These are phyloP conservation scores for Episyrphus balteatus DNA, from an alignment of 1,140 invertebrate genomes.

Conservation along the genomic window DNA sequence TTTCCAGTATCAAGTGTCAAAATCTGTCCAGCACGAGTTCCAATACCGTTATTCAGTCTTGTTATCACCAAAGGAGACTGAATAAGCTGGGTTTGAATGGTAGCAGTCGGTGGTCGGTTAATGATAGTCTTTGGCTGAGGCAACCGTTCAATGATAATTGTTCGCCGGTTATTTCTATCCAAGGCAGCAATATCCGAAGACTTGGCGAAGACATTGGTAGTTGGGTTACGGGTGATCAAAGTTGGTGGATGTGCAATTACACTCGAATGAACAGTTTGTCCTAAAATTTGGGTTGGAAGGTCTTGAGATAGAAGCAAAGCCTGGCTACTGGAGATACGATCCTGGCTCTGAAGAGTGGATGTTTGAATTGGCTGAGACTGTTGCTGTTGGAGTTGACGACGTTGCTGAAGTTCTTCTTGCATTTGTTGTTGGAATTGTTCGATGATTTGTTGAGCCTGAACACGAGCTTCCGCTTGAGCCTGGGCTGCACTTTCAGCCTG, in stretches of 20 bases:
- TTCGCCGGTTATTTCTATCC: slow-evolving; percentile 10
- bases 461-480: slow-evolving; percentile 23
- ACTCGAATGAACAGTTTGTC: slow-evolving; percentile 24
- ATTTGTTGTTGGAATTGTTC: slow-evolving; percentile 33
- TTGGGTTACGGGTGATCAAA: slow-evolving; percentile 17
- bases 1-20: no score
- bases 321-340: slow-evolving; percentile 16
- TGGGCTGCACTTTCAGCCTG: slow-evolving; percentile 22
- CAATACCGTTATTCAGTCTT: no score
- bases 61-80: slow-evolving; percentile 20
- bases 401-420: slow-evolving; percentile 19
- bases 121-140: slow-evolving; percentile 18
- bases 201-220: slow-evolving; percentile 12
- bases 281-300: slow-evolving; percentile 13
- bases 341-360: slow-evolving; percentile 9
- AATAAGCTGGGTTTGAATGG: slow-evolving; percentile 28
- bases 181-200: slow-evolving; percentile 23
- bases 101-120: slow-evolving; percentile 26
- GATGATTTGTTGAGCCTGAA: slow-evolving; percentile 30
- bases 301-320: slow-evolving; percentile 20
- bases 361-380: slow-evolving; percentile 8
- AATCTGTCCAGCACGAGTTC: no score
- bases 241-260: slow-evolving; percentile 28
- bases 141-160: slow-evolving; percentile 23
- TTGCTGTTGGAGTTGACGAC: slow-evolving; percentile 23